Evolutionary conservation across 2,113 vertebrate species (phyloP).

Genomic region (Catagonus wagneri): DNA sequence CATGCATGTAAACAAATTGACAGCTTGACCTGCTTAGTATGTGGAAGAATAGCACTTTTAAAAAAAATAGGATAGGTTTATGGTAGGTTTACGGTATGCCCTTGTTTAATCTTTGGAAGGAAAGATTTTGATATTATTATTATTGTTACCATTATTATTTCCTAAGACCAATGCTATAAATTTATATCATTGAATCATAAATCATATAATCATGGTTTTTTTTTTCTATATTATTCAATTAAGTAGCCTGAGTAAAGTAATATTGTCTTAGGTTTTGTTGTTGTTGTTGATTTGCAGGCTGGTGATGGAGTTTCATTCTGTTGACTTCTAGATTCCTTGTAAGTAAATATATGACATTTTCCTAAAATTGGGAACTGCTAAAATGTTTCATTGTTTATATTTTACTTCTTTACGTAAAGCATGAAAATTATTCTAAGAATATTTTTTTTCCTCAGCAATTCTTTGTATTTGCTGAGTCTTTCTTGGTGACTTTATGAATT

Average conservation of each 20-base stretch:
- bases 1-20: conserved; percentile 23
- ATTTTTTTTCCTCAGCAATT: neutral
- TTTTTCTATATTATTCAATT: conserved; percentile 45
- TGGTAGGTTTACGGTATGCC: neutral
- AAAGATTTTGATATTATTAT: neutral
- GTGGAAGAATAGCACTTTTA: neutral
- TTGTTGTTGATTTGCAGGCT: conserved; percentile 75
- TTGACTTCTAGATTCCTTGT: conserved; percentile 69
- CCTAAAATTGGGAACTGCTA: conserved; percentile 4
- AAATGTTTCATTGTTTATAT: neutral
- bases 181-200: conserved; percentile 37
- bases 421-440: conserved; percentile 46
- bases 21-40: conserved; percentile 37
- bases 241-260: conserved; percentile 20
- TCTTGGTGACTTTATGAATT: neutral
- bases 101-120: conserved; percentile 34
- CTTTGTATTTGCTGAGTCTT: neutral
- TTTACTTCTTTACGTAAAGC: neutral
- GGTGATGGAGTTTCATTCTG: conserved; percentile 54
- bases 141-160: conserved; percentile 41
- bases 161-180: neutral
- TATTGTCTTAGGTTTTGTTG: conserved; percentile 61
- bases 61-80: neutral
- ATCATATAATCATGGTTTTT: neutral
- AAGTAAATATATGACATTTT: conserved; percentile 67